Evolutionary conservation across 2,797 vertebrate genomes (phyloP), one percentile per base, ranked within the genome.

Genomic region (Myotis vivesi): DNA sequence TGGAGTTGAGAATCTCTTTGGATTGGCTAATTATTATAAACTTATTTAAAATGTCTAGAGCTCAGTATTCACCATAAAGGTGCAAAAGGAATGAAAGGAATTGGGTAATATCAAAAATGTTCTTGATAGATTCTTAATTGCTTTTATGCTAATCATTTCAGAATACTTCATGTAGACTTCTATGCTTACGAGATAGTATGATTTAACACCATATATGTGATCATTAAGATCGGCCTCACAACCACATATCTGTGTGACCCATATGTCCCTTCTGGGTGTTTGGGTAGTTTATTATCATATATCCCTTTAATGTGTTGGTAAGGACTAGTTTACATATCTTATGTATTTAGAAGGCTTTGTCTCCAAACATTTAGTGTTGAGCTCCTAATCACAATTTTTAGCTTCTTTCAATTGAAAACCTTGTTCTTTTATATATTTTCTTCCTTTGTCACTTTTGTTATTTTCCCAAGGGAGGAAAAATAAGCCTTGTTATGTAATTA

Each of bases 1-100:
- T 84, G 87, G 91, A 97, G 92, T 59, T 95, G 94, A 95, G 94
- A 97, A 94, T 85, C 38, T 94, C 41, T 97, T 96, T 96, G 68
- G 8, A 91, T 71, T 96, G 83, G 71, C 55, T 92, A 69, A 75
- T 92, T 87, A 16, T 95, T 95, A 72, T 0, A 12, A 93, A 62
- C 44, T 89, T 89, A 69, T 84, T 95, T 20, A 91, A 94, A 92
- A 95, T 17, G 68, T 30, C 83, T 73, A 84, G 46, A 83, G 36
- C 19, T 96, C 71, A 93, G 46, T 33, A 84, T 92, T 82, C 0
- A 0, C 57, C 11, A 82, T 71, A 23, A 41, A 59, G 2, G 57
- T 93, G 4, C 83, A 82, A 71, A 95, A 95, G 57, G 41, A 84
- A 89, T 41, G 33, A 91, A 87, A 79, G 16, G 5, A 73, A 69